Evolutionary conservation across 2,888 invertebrate species (phyloP), one percentile per base, ranked within the genome.

Genomic region (Philaethria dido): DNA sequence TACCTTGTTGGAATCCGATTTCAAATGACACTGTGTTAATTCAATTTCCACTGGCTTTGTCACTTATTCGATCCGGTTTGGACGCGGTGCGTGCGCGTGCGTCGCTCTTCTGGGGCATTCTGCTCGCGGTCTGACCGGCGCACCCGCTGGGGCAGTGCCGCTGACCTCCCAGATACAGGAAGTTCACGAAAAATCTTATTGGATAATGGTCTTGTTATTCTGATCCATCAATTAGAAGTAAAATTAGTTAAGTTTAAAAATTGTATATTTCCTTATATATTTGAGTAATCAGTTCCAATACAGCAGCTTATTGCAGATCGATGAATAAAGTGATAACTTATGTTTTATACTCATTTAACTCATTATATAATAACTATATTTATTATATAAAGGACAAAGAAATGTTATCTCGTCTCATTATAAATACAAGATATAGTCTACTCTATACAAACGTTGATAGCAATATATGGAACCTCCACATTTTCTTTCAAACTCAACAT

Each of bases 91-190:
- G 84, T 82, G 80, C 82, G 82, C 76, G 67, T 69, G 69, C 69
- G 69, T 59, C 77, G 79, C 70, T 69, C 74, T 69, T 78, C 77
- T 74, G 75, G 78, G 79, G 78, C 77, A 79, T 74, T 73, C 73
- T 70, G 74, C 29, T 52, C 52, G 52, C 64, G 69, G 29, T 33
- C 60, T 36, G 55, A 39, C 64, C 66, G 63, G 66, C 69, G 59
- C 64, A 71, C 69, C 67, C 74, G 73, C 69, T 72, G 73, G 69
- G 72, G 73, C 72, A 71, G 66, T 72, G 80, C 77, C 77, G 80
- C 75, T 84, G 85, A 86, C 87, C 87, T 84, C 83, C 79, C 79
- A 64, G 79, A 75, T 79, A 78, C 84, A 82, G 83, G 85, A 86
- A 85, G 80, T 80, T 75, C 75, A 75, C 74, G 69, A 67, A 66